Evolutionary conservation across 2,888 invertebrate genomes (phyloP).

Genomic region (Sarcophaga carnaria): DNA sequence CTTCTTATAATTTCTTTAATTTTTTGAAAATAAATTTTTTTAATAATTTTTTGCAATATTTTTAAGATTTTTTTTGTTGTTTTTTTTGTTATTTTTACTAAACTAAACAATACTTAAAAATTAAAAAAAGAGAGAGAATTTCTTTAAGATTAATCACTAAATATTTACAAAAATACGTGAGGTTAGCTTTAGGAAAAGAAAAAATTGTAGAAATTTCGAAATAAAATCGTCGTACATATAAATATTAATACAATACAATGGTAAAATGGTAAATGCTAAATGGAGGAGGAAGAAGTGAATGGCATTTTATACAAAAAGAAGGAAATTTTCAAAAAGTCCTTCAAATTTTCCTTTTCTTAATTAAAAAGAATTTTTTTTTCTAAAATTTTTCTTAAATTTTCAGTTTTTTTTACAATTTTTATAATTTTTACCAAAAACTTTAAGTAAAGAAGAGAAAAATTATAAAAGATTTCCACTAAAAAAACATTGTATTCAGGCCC

Average conservation of each 20-base stretch:
- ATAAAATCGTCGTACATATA: neutral
- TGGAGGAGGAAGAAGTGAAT: neutral
- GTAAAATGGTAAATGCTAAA: neutral
- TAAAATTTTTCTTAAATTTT: no score
- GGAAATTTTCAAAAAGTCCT: slow-evolving; percentile 10
- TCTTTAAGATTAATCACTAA: slow-evolving; percentile 26
- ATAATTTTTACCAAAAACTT: neutral
- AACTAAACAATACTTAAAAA: slow-evolving; percentile 53
- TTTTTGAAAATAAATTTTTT: slow-evolving; percentile 3
- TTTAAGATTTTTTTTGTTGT: slow-evolving; percentile 11
- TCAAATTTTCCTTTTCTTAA: neutral
- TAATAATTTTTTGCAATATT: slow-evolving; percentile 19
- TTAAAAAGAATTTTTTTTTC: no score
- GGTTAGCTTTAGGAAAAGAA: no score
- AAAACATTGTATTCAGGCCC: neutral
- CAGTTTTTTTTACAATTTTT: neutral
- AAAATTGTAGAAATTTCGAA: no score
- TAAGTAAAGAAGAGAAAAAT: no score
- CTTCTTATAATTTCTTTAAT: slow-evolving; percentile 46
- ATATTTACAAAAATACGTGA: slow-evolving; percentile 43
- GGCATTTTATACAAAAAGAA: slow-evolving; percentile 7
- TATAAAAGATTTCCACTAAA: neutral
- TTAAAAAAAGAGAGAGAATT: neutral
- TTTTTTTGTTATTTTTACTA: slow-evolving; percentile 35
- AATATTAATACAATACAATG: slow-evolving; percentile 29